Evolutionary conservation across 2,113 vertebrate species (phyloP).

Genomic region (Diglossa brunneiventris): DNA sequence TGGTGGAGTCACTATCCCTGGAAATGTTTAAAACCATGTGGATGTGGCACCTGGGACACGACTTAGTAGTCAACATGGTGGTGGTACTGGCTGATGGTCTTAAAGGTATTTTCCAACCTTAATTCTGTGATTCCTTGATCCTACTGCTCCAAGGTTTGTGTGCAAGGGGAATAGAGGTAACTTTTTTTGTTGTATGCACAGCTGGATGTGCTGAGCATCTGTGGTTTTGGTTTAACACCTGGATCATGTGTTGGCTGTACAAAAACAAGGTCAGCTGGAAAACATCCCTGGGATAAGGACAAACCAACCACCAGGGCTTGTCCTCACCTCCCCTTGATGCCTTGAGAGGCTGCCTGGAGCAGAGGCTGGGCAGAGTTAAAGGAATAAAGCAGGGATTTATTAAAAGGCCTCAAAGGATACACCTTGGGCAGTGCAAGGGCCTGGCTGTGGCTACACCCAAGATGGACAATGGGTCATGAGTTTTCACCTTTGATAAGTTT

Average conservation of each 20-base stretch:
- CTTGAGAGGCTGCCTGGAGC: neutral
- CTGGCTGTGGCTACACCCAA: neutral
- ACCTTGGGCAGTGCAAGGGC: neutral
- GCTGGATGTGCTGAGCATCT: neutral
- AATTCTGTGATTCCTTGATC: neutral
- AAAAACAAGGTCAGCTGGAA: neutral
- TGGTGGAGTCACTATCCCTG: neutral
- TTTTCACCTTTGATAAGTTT: neutral
- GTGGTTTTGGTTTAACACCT: neutral
- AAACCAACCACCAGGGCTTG: neutral
- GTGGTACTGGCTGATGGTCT: neutral
- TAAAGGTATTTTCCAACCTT: neutral
- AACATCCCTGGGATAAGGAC: neutral
- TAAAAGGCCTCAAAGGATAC: neutral
- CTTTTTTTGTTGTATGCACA: rapidly evolving
- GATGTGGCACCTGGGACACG: rapidly evolving
- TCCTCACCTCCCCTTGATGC: neutral
- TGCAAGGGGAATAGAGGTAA: neutral
- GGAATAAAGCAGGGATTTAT: neutral
- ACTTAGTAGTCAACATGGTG: neutral
- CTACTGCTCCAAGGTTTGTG: neutral
- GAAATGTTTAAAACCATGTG: neutral
- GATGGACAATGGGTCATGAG: rapidly evolving
- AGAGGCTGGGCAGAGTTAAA: neutral
- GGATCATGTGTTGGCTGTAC: neutral